phyloP scores from a whole-genome alignment of 1,140 invertebrate species.

The Scaptomyza hsui region DNA sequence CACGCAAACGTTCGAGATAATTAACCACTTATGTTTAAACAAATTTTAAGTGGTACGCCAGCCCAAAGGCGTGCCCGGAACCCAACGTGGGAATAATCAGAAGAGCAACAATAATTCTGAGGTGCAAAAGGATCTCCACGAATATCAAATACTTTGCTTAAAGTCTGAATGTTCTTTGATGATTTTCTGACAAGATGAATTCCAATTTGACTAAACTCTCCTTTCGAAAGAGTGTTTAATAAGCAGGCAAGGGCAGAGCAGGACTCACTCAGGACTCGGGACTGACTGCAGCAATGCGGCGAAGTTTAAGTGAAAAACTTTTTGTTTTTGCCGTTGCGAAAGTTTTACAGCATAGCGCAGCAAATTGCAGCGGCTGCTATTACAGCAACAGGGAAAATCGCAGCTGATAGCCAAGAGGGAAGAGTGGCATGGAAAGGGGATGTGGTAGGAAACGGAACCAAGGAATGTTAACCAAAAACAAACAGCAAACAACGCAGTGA shows the following conservation, averaged over 20 bases:
- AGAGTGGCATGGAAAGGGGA: background rate
- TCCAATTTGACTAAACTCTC: background rate
- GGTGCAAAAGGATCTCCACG: conserved; percentile 11
- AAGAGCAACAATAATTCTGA: conserved; percentile 34
- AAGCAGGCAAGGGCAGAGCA: conserved; percentile 20
- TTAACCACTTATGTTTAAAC: conserved; percentile 81
- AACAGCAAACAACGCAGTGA: conserved; percentile 78
- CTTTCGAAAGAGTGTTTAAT: conserved; percentile 11
- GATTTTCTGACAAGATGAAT: background rate
- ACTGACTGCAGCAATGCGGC: conserved; percentile 71
- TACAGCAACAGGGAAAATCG: conserved; percentile 71
- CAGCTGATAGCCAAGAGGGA: conserved; percentile 15
- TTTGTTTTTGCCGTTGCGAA: conserved; percentile 71
- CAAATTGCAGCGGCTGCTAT: conserved; percentile 79
- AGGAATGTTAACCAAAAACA: conserved; percentile 79
- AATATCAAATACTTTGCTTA: conserved; percentile 40
- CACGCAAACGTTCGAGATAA: conserved; percentile 77
- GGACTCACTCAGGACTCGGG: conserved; percentile 40
- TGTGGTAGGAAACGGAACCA: conserved; percentile 67
- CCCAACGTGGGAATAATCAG: conserved; percentile 75
- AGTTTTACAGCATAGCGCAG: conserved; percentile 69
- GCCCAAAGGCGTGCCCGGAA: conserved; percentile 31
- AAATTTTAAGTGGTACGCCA: conserved; percentile 70
- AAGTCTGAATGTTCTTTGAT: background rate
- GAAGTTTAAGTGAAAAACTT: conserved; percentile 81